phyloP scores from a whole-genome alignment of 2,888 invertebrate genomes.

The Sarcophaga subvicina region DNA sequence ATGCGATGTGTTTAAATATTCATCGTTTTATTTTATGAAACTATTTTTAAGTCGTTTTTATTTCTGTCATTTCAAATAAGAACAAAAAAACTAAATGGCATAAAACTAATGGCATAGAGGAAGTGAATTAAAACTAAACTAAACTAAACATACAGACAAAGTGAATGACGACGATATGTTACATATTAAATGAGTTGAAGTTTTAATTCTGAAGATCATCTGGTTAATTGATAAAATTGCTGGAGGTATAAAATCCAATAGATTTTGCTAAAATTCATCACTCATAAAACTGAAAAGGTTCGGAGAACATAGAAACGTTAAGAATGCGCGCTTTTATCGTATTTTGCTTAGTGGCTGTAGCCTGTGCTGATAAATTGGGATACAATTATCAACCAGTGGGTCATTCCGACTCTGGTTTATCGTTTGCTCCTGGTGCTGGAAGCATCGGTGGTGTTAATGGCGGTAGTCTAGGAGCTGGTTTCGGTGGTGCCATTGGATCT shows the following conservation, averaged over 20 bases:
- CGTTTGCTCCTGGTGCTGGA: conserved; percentile 71
- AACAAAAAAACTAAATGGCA: not conserved
- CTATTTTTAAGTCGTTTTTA: not conserved
- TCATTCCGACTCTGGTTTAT: conserved; percentile 74
- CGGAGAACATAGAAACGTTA: conserved; percentile 16
- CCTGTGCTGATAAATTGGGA: conserved; percentile 74
- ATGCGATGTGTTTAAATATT: conserved; percentile 11
- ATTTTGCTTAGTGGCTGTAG: conserved; percentile 49
- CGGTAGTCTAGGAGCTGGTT: conserved; percentile 16
- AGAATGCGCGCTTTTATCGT: conserved; percentile 53
- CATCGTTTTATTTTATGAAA: not conserved
- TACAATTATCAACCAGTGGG: conserved; percentile 74
- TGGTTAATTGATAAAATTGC: not conserved
- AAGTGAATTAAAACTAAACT: conserved; percentile 14
- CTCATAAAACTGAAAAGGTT: conserved; percentile 4
- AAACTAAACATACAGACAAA: not conserved
- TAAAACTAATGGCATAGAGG: not conserved
- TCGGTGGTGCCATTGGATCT: conserved; percentile 48
- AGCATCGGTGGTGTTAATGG: not conserved
- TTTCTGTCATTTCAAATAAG: not conserved
- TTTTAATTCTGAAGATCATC: conserved; percentile 5
- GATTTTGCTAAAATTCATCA: conserved; percentile 9
- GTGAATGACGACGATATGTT: conserved; percentile 17
- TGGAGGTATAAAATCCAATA: conserved; percentile 35
- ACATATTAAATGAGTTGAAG: conserved; percentile 36